Evolutionary conservation across 1,140 invertebrate genomes (phyloP).

Genomic region (Lethrus apterus): DNA sequence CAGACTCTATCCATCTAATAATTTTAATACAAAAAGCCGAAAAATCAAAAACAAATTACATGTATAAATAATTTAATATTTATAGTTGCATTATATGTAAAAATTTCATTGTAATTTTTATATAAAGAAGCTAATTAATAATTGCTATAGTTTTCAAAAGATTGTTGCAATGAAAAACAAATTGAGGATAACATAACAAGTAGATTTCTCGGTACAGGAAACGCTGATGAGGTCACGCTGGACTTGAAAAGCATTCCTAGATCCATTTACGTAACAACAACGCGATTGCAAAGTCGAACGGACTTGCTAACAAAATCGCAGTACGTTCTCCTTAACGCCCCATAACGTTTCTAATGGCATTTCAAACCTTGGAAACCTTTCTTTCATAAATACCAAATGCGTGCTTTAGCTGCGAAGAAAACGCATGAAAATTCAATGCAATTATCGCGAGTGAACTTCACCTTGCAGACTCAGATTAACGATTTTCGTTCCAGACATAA

Average conservation of each 20-base stretch:
- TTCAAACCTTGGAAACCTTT: conserved; percentile 19
- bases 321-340: conserved; percentile 21
- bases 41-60: too few species aligned
- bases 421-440: conserved; percentile 27
- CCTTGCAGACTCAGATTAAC: too few species aligned
- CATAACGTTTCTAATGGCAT: conserved; percentile 21
- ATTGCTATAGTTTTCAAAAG: too few species aligned
- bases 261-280: conserved; percentile 20
- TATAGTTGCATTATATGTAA: too few species aligned
- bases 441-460: conserved; percentile 22
- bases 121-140: too few species aligned
- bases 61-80: too few species aligned
- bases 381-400: conserved; percentile 26
- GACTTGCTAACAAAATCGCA: conserved; percentile 20
- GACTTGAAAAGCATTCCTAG: conserved; percentile 18
- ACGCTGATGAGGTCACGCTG: conserved; percentile 17
- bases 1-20: too few species aligned
- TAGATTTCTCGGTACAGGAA: conserved; percentile 1
- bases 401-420: conserved; percentile 21
- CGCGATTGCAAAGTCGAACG: conserved; percentile 15
- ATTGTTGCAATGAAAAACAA: conserved; percentile 9
- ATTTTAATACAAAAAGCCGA: too few species aligned
- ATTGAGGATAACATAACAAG: conserved; percentile 10
- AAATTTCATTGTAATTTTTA: too few species aligned
- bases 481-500: too few species aligned